Base-by-base conservation (phyloP, 2,113 vertebrate genomes). In the Brienomyrus longianalis region DNA sequence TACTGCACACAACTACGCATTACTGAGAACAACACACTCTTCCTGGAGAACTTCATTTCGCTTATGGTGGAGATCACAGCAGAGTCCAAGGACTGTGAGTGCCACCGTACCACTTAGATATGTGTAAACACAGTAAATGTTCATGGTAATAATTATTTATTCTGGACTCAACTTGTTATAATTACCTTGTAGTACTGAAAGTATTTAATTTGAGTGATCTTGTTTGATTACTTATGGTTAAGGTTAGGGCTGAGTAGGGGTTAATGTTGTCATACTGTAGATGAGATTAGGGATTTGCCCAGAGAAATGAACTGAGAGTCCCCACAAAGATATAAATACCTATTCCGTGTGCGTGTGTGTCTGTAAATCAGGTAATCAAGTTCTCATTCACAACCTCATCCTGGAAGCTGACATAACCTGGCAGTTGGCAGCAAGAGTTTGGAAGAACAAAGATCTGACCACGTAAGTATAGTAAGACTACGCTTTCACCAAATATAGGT, bases 11-110 rank as follows among this genome's bases (percentile, higher is more conserved):
- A 97, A 92, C 96, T 99, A 93, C 97, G 98, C 91, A 95, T 97
- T 91, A 98, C 98, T 48, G 97, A 98, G 95, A 99, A 99, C 96
- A 99, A 99, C 96, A 99, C 98, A 0, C 98, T 99, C 92, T 99
- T 99, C 94, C 95, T 99, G 95, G 96, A 98, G 93, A 99, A 98
- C 96, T 99, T 99, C 95, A 97, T 99, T 89, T 97, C 97, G 56
- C 97, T 99, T 91, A 98, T 99, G 97, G 96, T 99, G 94, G 98
- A 99, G 94, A 97, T 99, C 94, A 98, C 98, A 56, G 98, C 97
- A 74, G 98, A 99, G 93, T 98, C 98, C 91, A 98, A 99, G 94
- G 97, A 98, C 93, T 99, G 98, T 99, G 94, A 96, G 98, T 97
- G 62, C 31, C 17, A 2, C 15, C 19, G 5, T 50, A 50, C 11